A percentile compares a stretch with the other conserved stretches of the same genome.
Evolutionary conservation across 2,888 invertebrate species (phyloP).

Genomic region (Lasioglossum malachurum): DNA sequence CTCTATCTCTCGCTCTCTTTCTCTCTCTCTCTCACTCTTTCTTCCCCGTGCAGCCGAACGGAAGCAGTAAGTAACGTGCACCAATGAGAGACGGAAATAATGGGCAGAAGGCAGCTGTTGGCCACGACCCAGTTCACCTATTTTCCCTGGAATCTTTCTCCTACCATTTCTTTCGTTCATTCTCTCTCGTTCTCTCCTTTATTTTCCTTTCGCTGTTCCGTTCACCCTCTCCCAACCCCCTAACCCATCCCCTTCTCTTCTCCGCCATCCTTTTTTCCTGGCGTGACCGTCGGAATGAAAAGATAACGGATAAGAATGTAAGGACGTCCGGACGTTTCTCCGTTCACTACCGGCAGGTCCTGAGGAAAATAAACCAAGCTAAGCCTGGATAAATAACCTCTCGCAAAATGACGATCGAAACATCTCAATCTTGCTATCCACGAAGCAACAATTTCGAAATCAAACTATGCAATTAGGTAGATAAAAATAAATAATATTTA

Average conservation of each 20-base stretch:
- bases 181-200: conserved; percentile 40
- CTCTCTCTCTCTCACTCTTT: conserved; percentile 34
- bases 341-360: conserved; percentile 26
- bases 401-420: neutral
- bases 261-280: conserved; percentile 14
- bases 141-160: conserved; percentile 64
- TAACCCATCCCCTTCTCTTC: neutral
- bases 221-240: neutral
- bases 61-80: conserved; percentile 66
- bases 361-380: conserved; percentile 27
- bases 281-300: conserved; percentile 57
- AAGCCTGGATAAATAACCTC: neutral
- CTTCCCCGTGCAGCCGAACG: conserved; percentile 58
- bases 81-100: conserved; percentile 72
- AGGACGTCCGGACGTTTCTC: conserved; percentile 31
- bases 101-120: conserved; percentile 68
- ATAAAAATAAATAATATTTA: too few species aligned
- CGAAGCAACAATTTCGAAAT: neutral
- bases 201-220: conserved; percentile 34
- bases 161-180: conserved; percentile 43
- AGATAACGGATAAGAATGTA: conserved; percentile 65
- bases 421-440: neutral
- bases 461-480: neutral
- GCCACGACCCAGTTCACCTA: conserved; percentile 70
- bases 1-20: conserved; percentile 13